Base-by-base conservation (phyloP, 2,113 vertebrate genomes). In the Sitta europaea region DNA sequence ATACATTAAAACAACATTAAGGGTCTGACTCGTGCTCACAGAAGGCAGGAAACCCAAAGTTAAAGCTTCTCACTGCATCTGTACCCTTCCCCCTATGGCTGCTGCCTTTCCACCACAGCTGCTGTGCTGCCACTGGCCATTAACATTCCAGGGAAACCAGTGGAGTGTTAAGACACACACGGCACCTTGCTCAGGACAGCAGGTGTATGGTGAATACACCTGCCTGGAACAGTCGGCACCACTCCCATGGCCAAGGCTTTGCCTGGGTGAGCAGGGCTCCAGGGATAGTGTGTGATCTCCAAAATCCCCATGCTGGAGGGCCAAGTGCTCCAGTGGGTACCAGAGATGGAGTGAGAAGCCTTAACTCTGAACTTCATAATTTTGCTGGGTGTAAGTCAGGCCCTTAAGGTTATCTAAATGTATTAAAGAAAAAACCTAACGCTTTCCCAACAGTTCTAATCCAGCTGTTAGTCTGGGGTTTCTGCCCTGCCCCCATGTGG, bases 1-100 rank as follows among this genome's bases (percentile, higher is more conserved):
- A 97, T 97, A 98, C 95, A 92, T 97, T 98, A 98, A 97, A 96
- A 94, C 50, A 90, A 97, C 96, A 29, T 93, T 82, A 73, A 96
- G 93, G 94, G 90, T 85, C 96, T 79, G 55, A 74, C 90, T 84
- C 4, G 75, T 28, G 87, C 83, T 59, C 85, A 74, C 57, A 84
- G 93, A 96, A 96, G 81, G 78, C 83, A 89, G 85, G 90, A 84
- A 84, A 78, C 40, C 73, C 91, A 29, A 62, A 86, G 29, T 80
- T 68, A 59, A 90, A 96, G 86, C 94, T 92, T 86, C 94, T 92
- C 67, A 77, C 94, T 76, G 75, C 62, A 55, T 57, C 84, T 88
- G 72, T 6, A 47, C 73, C 61, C 70, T 84, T 87, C 58, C 93
- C 95, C 95, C 62, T 79, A 29, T 5, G 2, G 11, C 79, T 88